These are phyloP conservation scores for Labeo calbasu DNA, from an alignment of 2,797 vertebrate genomes.

Conservation along the genomic window DNA sequence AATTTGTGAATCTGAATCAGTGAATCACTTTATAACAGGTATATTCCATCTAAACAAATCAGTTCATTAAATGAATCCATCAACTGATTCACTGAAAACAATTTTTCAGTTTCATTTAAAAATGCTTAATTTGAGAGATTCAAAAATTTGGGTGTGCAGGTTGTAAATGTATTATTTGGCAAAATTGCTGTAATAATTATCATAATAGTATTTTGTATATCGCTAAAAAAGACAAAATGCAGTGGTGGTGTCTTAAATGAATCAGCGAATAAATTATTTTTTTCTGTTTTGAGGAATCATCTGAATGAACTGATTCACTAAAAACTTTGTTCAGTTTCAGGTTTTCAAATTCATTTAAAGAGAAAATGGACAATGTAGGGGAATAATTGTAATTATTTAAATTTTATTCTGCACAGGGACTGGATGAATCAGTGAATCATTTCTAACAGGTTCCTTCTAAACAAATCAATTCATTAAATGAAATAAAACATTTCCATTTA, in stretches of 20 bases:
- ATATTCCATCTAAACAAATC: background rate
- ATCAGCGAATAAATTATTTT: background rate
- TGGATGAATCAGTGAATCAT: background rate
- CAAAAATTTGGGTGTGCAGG: background rate
- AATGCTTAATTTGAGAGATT: background rate
- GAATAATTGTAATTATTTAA: too few relatives aligned
- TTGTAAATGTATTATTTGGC: too few relatives aligned
- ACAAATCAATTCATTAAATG: background rate
- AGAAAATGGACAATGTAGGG: too few relatives aligned
- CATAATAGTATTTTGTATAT: background rate
- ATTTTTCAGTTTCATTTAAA: too few relatives aligned
- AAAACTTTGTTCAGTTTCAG: background rate
- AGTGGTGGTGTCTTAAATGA: background rate
- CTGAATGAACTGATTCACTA: background rate
- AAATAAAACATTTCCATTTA: background rate
- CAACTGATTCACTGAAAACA: too few relatives aligned
- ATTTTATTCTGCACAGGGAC: background rate
- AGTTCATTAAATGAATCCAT: background rate
- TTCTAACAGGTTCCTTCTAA: background rate
- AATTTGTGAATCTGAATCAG: too few relatives aligned
- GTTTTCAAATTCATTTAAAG: background rate
- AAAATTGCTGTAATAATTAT: background rate
- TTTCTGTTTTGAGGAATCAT: background rate
- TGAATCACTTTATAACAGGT: background rate
- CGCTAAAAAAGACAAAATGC: background rate